Evolutionary conservation across 1,140 invertebrate species (phyloP).

Genomic region (Drosophila pectinifera): DNA sequence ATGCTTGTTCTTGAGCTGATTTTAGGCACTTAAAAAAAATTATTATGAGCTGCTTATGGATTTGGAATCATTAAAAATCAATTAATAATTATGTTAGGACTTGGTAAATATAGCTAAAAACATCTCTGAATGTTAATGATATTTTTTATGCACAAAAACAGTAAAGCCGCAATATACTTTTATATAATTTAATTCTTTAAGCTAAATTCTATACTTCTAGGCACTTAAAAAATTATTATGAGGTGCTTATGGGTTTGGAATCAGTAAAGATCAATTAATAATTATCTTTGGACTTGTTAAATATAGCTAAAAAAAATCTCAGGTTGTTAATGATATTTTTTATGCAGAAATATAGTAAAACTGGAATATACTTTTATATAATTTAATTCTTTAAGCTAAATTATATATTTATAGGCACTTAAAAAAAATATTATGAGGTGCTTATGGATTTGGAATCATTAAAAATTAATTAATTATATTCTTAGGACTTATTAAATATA

Average conservation of each 20-base stretch:
- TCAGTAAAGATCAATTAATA: too few species aligned
- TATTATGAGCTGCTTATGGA: neutral
- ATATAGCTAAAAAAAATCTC: neutral
- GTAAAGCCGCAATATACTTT: neutral
- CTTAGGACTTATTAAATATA: neutral
- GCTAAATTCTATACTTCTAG: too few species aligned
- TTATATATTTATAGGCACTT: neutral
- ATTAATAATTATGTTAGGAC: neutral
- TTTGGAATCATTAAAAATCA: neutral
- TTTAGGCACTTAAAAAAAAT: neutral
- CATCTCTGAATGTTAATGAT: neutral
- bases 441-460: neutral
- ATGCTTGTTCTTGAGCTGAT: too few species aligned
- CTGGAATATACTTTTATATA: neutral
- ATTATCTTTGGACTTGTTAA: too few species aligned
- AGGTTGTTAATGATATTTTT: neutral
- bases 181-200: neutral
- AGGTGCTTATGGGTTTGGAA: too few species aligned
- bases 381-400: too few species aligned
- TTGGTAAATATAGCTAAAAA: neutral
- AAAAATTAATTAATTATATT: neutral
- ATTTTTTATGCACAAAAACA: neutral
- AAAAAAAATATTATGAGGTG: neutral
- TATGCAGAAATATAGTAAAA: neutral
- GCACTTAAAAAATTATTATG: too few species aligned